Base-by-base conservation (phyloP, 2,888 invertebrate species). In the Leucania comma region DNA sequence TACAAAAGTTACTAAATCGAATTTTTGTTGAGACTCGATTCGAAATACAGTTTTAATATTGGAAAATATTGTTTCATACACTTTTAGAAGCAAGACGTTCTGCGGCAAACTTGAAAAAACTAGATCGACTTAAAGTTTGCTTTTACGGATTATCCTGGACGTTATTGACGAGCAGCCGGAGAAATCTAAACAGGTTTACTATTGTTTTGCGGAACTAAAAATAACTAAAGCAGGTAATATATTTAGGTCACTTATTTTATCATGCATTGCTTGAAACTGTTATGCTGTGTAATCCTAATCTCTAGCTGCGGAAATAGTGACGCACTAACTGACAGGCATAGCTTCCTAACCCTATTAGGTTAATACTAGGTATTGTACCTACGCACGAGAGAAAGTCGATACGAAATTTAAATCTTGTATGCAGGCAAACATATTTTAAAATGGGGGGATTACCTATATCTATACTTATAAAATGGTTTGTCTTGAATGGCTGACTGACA, bases 1-100 rank as follows among this genome's bases (percentile, higher is more conserved):
- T 85, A 84, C 82, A 86, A 85, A 89, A 90, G 88, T 89, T 90
- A 88, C 80, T 73, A 87, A 89, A 90, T 90, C 88, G 86, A 89
- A 88, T 89, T 89, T 87, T 89, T 89, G 86, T 89, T 85, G 87
- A 81, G 86, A 87, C 81, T 80, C 76, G 81, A 86, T 84, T 86
- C 80, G 81, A 81, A 86, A 89, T 86, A 89, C 86, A 85, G 88
- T 88, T 88, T 88, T 88, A 88, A 88, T 88, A 88, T 87, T 76
- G 79, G 80, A 75, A 86, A 84, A 88, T 87, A 88, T 88, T 87
- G 82, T 89, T 82, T 88, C 64, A 68, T 68, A 77, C 53, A 73
- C 66, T 83, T 83, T 74, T 42, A 62, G 59, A 68, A 70, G 66
- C 22, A 29, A 62, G 72, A 68, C 53, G 17, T 75, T 53, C 67